These are phyloP conservation scores for Morbakka virulenta DNA, from an alignment of 30 jellyfish, hydroid and myxozoan species.

Conservation along the genomic window DNA sequence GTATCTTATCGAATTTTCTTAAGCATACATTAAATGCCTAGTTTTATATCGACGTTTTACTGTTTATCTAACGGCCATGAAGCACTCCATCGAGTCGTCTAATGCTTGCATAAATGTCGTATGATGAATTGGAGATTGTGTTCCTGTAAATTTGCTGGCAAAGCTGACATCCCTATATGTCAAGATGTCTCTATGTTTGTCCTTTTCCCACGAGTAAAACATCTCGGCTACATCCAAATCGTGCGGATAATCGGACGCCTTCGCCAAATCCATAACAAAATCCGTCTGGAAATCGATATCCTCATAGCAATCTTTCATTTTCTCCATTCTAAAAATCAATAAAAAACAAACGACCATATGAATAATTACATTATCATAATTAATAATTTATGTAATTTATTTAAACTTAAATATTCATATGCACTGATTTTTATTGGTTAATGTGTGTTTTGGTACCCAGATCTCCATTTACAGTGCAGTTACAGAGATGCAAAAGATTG, in stretches of 20 bases:
- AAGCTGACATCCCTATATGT: slow-evolving; percentile 45
- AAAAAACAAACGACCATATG: no score
- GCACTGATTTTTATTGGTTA: no score
- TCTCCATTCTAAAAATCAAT: background rate
- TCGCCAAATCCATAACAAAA: slow-evolving; percentile 25
- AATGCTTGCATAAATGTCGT: slow-evolving; percentile 38
- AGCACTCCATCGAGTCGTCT: slow-evolving; percentile 48
- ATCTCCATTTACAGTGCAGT: no score
- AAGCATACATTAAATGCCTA: no score
- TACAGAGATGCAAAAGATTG: no score
- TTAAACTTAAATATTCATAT: no score
- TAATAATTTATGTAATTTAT: no score
- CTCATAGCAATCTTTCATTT: slow-evolving; percentile 5
- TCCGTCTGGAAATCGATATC: slow-evolving; percentile 40
- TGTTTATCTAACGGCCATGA: no score
- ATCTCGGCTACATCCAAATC: slow-evolving; percentile 25
- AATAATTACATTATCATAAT: no score
- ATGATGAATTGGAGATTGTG: slow-evolving; percentile 21
- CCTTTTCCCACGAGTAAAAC: slow-evolving; percentile 8
- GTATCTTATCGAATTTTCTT: no score
- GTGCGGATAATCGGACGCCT: slow-evolving; percentile 32
- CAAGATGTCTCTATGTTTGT: slow-evolving; percentile 12
- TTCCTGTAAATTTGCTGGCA: slow-evolving; percentile 40
- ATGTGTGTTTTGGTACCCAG: no score
- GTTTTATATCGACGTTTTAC: no score